Evolutionary conservation across 1,140 invertebrate species (phyloP), one percentile per base, ranked within the genome.

Genomic region (Chironomus tepperi): DNA sequence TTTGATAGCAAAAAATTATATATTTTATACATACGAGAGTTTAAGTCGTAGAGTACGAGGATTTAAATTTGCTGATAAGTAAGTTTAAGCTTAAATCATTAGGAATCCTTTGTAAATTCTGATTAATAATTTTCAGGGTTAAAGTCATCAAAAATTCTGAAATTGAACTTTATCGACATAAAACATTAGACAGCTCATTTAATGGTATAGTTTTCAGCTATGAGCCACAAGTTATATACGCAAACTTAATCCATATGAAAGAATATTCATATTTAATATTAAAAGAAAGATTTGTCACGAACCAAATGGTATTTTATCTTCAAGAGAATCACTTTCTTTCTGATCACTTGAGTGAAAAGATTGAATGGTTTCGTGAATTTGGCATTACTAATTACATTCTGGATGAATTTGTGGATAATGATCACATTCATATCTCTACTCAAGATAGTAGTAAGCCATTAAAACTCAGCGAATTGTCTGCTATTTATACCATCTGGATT

Each of bases 141-240:
- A 57, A 57, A 57, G 47, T 57, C 47, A 57, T 57, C 47, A 57
- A 57, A 57, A 57, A 57, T 57, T 57, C 47, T n/a, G 12, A 57
- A 57, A 5, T 57, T n/a, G 47, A 57, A 57, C 12, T 15, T n/a
- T 57, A 57, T 57, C 47, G 47, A 15, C 47, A 57, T 1, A 57
- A 57, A 57, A 57, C 47, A n/a, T n/a, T 57, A 5, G 47, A 57
- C 3, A n/a, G 12, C 1, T 57, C 47, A 57, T 57, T 57, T n/a
- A 57, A 57, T 57, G 47, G 47, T 15, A n/a, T 57, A 1, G 47
- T 57, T 0, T 57, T 57, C 15, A 57, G 12, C 47, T 57, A 57
- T 3, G 47, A 57, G n/a, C n/a, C 12, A n/a, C 47, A 57, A 57
- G 47, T 57, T 15, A n/a, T 57, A n/a, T 57, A 57, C 15, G 12